These are phyloP conservation scores for Anhinga rufa DNA, from an alignment of 2,113 vertebrate genomes.

Conservation along the genomic window DNA sequence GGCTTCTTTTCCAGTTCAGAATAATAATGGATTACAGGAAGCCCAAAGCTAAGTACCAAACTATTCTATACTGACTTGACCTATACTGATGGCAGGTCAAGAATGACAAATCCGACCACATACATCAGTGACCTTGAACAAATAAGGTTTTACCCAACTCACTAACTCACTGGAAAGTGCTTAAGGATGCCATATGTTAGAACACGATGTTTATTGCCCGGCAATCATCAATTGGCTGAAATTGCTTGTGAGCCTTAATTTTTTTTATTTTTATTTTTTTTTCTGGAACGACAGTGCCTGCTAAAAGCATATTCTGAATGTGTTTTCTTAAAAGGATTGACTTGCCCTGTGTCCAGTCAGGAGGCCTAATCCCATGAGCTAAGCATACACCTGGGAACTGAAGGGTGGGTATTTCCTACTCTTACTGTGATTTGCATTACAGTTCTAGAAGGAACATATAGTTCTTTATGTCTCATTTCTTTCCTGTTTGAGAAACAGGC, in stretches of 20 bases:
- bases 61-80: neutral
- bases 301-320: neutral
- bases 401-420: neutral
- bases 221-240: neutral
- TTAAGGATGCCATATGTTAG: neutral
- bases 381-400: neutral
- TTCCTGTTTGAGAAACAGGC: neutral
- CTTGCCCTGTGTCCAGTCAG: neutral
- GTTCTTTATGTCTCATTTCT: neutral
- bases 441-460: neutral
- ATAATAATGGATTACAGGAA: neutral
- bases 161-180: neutral
- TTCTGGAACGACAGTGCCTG: neutral
- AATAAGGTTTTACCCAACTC: neutral
- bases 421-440: neutral
- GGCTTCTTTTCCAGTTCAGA: neutral
- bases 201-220: neutral
- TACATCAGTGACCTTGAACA: neutral
- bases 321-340: neutral
- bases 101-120: neutral
- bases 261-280: no score
- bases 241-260: neutral
- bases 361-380: neutral
- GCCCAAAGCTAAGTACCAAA: neutral
- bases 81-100: neutral